Base-by-base conservation (phyloP, 1,140 invertebrate genomes). In the Sminthurinus signatus region DNA sequence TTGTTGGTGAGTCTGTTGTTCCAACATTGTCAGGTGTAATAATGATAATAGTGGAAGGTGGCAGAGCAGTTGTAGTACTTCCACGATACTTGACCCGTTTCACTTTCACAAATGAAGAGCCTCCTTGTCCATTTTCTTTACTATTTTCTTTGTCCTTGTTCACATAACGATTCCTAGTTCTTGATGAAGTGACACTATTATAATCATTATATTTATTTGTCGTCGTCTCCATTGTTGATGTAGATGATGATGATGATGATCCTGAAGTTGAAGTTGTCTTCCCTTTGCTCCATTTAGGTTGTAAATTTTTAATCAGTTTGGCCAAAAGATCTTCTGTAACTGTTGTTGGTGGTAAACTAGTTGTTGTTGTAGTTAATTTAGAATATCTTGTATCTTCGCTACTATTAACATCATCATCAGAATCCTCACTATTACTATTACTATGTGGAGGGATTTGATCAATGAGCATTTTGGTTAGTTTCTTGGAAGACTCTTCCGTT, bases 241-340 rank as follows among this genome's bases (percentile, higher is more conserved):
- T n/a, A n/a, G n/a, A n/a, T n/a, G n/a, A n/a, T n/a, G n/a, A n/a
- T n/a, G 25, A 29, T 39, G n/a, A n/a, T n/a, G n/a, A n/a, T n/a
- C n/a, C n/a, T n/a, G n/a, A n/a, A 31, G 51, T 27, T 29, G 23
- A 25, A 27, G 46, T 39, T 17, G 54, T 48, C 19, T 54, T 64
- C 15, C 23, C 46, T 27, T 52, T 56, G 21, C 32, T 51, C 60
- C 63, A 67, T 21, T 59, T 62, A 0, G 62, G 64, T 8, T 58
- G 59, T 2, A 69, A 32, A 52, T 65, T 69, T 29, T 65, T 65
- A 42, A 69, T 69, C 17, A 69, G 65, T 48, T 60, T 29, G 15
- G 59, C 48, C n/a, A 69, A 23, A 17, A 56, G 19, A 28, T 69
- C 61, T 25, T 46, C 51, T 27, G 59, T 23, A n/a, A 32, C 29